Evolutionary conservation across 2,113 vertebrate genomes (phyloP).

Genomic region (Esox niger): DNA sequence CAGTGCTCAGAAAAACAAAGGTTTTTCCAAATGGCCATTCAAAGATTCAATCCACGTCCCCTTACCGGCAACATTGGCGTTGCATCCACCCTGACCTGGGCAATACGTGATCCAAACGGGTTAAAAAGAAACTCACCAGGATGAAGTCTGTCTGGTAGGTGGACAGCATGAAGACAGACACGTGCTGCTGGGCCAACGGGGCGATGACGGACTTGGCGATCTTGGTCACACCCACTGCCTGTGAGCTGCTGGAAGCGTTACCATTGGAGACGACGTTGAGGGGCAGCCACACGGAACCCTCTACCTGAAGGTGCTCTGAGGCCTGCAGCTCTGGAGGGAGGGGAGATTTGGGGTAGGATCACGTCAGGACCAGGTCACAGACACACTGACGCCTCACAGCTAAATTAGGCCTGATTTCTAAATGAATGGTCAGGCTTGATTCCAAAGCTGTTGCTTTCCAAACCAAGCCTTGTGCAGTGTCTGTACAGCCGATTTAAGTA

Average conservation of each 20-base stretch:
- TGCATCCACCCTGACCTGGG: too few relatives aligned
- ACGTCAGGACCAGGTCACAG: background rate
- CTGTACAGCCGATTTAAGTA: background rate
- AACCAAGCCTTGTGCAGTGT: background rate
- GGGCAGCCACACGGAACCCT: conserved; percentile 88
- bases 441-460: background rate
- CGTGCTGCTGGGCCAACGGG: conserved; percentile 90
- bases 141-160: conserved; percentile 94
- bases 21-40: too few relatives aligned
- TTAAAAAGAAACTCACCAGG: too few relatives aligned
- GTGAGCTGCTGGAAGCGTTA: conserved; percentile 75
- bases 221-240: conserved; percentile 93
- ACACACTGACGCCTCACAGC: background rate
- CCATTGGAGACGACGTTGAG: conserved; percentile 91
- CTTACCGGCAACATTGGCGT: too few relatives aligned
- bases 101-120: too few relatives aligned
- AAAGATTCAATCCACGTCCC: too few relatives aligned
- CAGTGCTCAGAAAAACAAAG: too few relatives aligned
- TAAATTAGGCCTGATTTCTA: background rate
- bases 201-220: conserved; percentile 93
- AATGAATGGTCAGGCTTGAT: background rate
- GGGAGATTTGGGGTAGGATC: background rate
- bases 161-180: conserved; percentile 95
- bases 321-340: conserved; percentile 79
- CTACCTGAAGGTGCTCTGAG: conserved; percentile 90